phyloP scores from a whole-genome alignment of 1,140 invertebrate species.

The Dendroctonus ponderosae region DNA sequence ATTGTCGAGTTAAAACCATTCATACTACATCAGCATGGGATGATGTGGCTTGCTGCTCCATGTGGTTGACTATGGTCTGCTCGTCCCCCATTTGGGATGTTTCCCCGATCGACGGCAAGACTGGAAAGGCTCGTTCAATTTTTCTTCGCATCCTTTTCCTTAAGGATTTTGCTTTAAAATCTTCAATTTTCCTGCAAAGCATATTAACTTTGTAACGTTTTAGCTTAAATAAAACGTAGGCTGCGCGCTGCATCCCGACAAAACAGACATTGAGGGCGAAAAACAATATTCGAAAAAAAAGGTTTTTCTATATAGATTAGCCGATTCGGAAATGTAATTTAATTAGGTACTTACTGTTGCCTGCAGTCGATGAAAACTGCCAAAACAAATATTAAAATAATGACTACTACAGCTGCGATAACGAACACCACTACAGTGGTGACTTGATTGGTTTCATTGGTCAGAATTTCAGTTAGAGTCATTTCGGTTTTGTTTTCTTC shows the following conservation, averaged over 20 bases:
- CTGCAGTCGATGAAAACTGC: conserved; percentile 42
- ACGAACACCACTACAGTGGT: conserved; percentile 40
- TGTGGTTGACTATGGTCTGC: conserved; percentile 1
- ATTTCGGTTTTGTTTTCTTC: conserved; percentile 10
- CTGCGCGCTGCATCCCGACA: background rate
- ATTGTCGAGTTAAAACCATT: no score
- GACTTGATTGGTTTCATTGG: conserved; percentile 37
- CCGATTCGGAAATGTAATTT: background rate
- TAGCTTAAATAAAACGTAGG: background rate
- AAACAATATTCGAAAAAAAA: background rate
- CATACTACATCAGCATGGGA: background rate
- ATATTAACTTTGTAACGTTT: background rate
- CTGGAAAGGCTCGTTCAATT: conserved; percentile 3
- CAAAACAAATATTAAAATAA: conserved; percentile 38
- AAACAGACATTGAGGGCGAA: background rate
- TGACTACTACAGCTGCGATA: conserved; percentile 38
- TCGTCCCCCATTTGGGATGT: background rate
- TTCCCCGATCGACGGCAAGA: conserved; percentile 5
- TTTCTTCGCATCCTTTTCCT: conserved; percentile 1
- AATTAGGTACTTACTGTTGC: conserved; percentile 39
- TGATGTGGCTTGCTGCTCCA: conserved; percentile 3
- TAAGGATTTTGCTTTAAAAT: conserved; percentile 4
- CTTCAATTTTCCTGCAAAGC: conserved; percentile 2
- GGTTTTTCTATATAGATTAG: background rate
- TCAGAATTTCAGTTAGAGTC: conserved; percentile 24